These are phyloP conservation scores for Athalia rosae DNA, from an alignment of 2,888 invertebrate genomes.

Conservation along the genomic window DNA sequence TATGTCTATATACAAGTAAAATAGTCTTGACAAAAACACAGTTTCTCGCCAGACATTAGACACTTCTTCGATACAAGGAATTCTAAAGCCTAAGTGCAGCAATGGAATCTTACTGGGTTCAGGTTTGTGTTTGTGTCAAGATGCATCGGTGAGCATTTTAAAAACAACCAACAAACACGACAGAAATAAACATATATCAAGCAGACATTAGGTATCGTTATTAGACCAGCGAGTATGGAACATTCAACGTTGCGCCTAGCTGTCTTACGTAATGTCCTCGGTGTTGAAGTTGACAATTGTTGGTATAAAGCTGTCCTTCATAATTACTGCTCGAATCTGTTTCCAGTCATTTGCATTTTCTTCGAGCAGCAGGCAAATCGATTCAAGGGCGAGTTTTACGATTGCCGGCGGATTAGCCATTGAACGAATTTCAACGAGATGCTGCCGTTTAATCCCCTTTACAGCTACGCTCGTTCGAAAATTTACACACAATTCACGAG, in stretches of 20 bases:
- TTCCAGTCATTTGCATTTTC: slow-evolving; percentile 96
- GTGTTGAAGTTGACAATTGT: slow-evolving; percentile 97
- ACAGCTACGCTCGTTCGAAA: slow-evolving; percentile 80
- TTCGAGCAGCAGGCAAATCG: slow-evolving; percentile 93
- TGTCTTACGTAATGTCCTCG: slow-evolving; percentile 91
- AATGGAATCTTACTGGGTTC: too few species aligned
- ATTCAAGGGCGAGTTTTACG: slow-evolving; percentile 95
- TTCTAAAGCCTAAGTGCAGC: too few species aligned
- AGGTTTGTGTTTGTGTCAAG: neutral
- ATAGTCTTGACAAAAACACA: slow-evolving; percentile 8
- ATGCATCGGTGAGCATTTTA: slow-evolving; percentile 39
- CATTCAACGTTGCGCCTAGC: slow-evolving; percentile 57
- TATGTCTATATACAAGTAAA: slow-evolving; percentile 55
- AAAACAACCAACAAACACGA: slow-evolving; percentile 51
- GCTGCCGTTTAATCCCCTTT: slow-evolving; percentile 96
- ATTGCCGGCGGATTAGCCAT: slow-evolving; percentile 96
- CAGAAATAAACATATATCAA: slow-evolving; percentile 59
- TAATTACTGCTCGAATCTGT: slow-evolving; percentile 91
- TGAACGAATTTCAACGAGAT: slow-evolving; percentile 94
- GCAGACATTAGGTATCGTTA: slow-evolving; percentile 60
- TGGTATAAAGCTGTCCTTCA: slow-evolving; percentile 96
- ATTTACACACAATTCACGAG: slow-evolving; percentile 32
- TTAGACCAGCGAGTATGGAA: slow-evolving; percentile 62
- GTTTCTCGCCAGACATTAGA: neutral
- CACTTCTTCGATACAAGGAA: neutral